Evolutionary conservation across 2,888 invertebrate species (phyloP).

Genomic region (Epinotia brunnichana): DNA sequence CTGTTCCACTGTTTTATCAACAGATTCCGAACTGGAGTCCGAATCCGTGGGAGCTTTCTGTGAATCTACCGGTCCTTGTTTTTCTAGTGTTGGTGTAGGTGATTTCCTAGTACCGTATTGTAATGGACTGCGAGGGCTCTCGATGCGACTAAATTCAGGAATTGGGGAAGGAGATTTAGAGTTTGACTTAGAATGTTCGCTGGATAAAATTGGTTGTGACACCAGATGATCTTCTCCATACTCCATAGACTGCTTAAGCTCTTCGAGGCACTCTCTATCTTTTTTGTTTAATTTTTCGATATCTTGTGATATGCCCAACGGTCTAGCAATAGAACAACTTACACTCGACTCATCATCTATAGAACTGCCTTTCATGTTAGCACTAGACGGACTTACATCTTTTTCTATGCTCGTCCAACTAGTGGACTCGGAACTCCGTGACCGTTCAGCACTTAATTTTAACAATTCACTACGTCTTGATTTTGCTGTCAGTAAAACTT

Average conservation of each 20-base stretch:
- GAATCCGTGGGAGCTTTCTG: conserved; percentile 84
- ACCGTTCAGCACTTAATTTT: conserved; percentile 89
- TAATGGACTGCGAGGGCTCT: conserved; percentile 76
- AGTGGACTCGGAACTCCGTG: conserved; percentile 90
- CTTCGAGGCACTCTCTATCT: conserved; percentile 85
- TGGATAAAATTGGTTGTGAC: conserved; percentile 74
- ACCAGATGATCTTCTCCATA: conserved; percentile 79
- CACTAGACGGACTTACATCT: conserved; percentile 85
- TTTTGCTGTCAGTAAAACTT: conserved; percentile 74
- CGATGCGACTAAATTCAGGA: conserved; percentile 72
- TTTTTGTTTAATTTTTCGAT: conserved; percentile 86
- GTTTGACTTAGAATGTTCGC: conserved; percentile 78
- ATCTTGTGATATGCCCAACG: conserved; percentile 90
- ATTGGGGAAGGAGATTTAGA: conserved; percentile 75
- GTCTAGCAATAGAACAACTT: conserved; percentile 91
- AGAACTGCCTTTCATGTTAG: conserved; percentile 86
- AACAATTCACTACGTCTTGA: conserved; percentile 82
- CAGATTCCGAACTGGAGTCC: conserved; percentile 83
- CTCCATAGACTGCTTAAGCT: conserved; percentile 84
- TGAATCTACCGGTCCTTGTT: conserved; percentile 84
- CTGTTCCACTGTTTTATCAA: conserved; percentile 79
- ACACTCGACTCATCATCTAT: conserved; percentile 89
- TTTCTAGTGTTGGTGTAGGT: conserved; percentile 85
- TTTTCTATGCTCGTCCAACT: conserved; percentile 93
- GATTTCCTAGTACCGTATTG: conserved; percentile 73